phyloP scores from a whole-genome alignment of 2,113 vertebrate genomes.

The Anoura caudifer region DNA sequence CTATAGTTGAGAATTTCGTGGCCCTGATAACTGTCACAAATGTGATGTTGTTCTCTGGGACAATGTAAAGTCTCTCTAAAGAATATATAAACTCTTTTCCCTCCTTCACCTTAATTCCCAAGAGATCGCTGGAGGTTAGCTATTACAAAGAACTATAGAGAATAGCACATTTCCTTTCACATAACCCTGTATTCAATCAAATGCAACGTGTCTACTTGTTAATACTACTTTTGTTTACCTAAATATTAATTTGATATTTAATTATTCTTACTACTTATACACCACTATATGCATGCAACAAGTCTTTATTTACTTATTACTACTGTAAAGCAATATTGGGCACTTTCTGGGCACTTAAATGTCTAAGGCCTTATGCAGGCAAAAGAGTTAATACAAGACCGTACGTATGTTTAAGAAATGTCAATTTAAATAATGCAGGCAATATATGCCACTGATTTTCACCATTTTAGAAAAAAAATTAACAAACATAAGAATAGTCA shows the following conservation, averaged over 20 bases:
- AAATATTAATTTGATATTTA: background rate
- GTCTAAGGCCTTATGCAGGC: background rate
- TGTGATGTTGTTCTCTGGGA: background rate
- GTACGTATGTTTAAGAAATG: constrained; percentile 18
- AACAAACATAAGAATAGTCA: background rate
- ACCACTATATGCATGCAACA: background rate
- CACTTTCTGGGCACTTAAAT: constrained; percentile 20
- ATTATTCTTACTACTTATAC: constrained; percentile 6
- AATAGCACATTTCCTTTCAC: constrained; percentile 26
- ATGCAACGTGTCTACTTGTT: background rate
- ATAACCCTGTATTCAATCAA: constrained; percentile 7
- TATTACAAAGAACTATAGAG: constrained; percentile 21
- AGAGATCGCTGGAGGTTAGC: background rate
- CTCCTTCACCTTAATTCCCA: background rate
- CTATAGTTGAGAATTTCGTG: background rate
- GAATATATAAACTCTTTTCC: background rate
- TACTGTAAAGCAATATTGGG: background rate
- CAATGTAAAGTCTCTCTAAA: constrained; percentile 20
- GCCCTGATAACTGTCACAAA: background rate
- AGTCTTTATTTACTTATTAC: background rate
- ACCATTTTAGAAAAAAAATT: constrained; percentile 45
- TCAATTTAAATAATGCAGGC: background rate
- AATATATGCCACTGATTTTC: constrained; percentile 5
- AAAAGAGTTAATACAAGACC: constrained; percentile 28
- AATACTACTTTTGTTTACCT: background rate